Evolutionary conservation across 1,140 invertebrate species (phyloP), one percentile per base, ranked within the genome.

Genomic region (Megalopta genalis): DNA sequence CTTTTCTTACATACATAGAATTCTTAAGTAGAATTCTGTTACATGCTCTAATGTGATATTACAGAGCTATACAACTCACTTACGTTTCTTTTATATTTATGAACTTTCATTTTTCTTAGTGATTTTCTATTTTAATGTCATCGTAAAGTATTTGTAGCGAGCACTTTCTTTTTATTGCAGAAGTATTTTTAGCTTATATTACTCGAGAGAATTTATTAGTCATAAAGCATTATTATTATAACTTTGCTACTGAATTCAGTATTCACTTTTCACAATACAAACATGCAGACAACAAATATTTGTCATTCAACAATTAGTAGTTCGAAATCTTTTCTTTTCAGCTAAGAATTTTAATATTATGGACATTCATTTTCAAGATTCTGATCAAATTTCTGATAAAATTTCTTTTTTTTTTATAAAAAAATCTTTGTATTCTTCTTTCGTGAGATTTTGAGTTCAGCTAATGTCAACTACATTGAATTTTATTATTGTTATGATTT

Each of bases 11-110:
- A 57, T 32, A 32, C 32, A 46, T n/a, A n/a, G 54, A 57, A 57
- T 57, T 57, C 54, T 57, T n/a, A 8, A 57, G 54, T 57, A 14
- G n/a, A 73, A 65, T 72, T 80, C 64, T 54, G 79, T 68, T 65
- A 74, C 27, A 74, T 5, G 71, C 77, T 74, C 71, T 66, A 73
- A 79, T 67, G 74, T 77, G 67, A 71, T 77, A 81, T 69, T 81
- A 71, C n/a, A 70, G 49, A 83, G 63, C 75, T 65, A 9, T 46
- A 8, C 5, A 52, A 57, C 18, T 69, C 1, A 18, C 6, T 67
- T 46, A 46, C 12, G 57, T 7, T 67, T 2, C 57, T 59, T 27
- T 70, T 18, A 59, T 18, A 59, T 66, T 42, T 16, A 77, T n/a
- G 25, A 7, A 3, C 37, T 37, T 39, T 72, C 21, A 27, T 60